phyloP scores from a whole-genome alignment of 2,113 vertebrate genomes.

The Macrotis lagotis region DNA sequence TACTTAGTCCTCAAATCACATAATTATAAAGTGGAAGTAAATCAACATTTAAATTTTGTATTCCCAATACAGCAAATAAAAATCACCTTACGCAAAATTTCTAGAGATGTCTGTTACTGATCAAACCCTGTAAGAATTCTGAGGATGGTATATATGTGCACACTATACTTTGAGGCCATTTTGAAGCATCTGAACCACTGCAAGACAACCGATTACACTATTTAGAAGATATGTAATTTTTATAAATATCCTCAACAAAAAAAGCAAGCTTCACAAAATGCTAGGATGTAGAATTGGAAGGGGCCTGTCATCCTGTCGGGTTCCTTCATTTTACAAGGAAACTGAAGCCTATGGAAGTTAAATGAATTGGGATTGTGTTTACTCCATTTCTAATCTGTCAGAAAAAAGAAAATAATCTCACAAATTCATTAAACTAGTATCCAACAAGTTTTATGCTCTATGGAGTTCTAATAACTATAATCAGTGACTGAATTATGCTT shows the following conservation, averaged over 20 bases:
- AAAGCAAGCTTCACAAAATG: conserved; percentile 52
- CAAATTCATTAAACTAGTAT: background rate
- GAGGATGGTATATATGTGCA: background rate
- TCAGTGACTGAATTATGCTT: background rate
- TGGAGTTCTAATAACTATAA: background rate
- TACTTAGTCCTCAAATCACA: conserved; percentile 29
- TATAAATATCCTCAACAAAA: conserved; percentile 29
- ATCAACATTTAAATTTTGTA: conserved; percentile 28
- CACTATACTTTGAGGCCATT: conserved; percentile 36
- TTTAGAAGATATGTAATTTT: conserved; percentile 13
- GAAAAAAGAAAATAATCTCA: background rate
- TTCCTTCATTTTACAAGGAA: background rate
- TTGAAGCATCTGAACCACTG: conserved; percentile 29
- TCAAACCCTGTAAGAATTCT: background rate
- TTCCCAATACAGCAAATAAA: conserved; percentile 19
- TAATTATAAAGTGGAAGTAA: conserved; percentile 9
- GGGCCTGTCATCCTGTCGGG: background rate
- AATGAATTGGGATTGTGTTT: background rate
- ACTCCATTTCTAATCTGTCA: background rate
- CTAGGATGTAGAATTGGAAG: conserved; percentile 11
- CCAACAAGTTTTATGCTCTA: background rate
- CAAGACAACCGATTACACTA: background rate
- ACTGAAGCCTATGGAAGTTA: background rate
- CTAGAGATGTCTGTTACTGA: background rate
- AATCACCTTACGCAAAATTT: conserved; percentile 25